phyloP scores from a whole-genome alignment of 2,113 vertebrate genomes.

The Aramus guarauna region DNA sequence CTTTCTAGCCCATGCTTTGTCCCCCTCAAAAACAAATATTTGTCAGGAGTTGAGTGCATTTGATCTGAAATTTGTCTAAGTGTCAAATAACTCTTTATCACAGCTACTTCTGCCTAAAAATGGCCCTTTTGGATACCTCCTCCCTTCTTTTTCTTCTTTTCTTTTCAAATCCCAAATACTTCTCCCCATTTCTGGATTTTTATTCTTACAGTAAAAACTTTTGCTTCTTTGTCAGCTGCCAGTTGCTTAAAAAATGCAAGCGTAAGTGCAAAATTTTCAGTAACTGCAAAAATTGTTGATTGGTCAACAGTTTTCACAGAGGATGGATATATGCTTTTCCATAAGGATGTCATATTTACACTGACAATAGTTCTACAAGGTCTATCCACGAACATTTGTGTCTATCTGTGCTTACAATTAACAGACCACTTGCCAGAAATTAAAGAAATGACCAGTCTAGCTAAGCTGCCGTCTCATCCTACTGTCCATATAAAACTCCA shows the following conservation, averaged over 20 bases:
- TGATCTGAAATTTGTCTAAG: not conserved
- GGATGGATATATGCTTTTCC: not conserved
- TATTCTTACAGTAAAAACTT: not conserved
- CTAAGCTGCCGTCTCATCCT: not conserved
- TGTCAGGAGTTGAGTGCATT: not conserved
- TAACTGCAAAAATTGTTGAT: conserved; percentile 1
- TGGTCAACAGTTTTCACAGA: not conserved
- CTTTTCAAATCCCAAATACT: not conserved
- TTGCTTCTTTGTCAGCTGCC: not conserved
- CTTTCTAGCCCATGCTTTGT: not conserved
- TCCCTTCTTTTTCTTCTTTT: not conserved
- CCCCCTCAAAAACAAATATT: not conserved
- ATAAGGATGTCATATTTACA: not conserved
- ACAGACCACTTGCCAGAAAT: not conserved
- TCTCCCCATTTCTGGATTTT: not conserved
- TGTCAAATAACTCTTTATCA: not conserved
- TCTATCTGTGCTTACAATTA: not conserved
- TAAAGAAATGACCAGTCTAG: not conserved
- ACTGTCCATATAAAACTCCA: not conserved
- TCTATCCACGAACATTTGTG: not conserved
- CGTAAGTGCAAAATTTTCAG: not conserved
- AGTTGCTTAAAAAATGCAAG: not conserved
- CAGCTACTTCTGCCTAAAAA: not conserved
- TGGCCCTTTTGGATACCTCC: fast-evolving
- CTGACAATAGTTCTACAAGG: not conserved